These are phyloP conservation scores for Malaclemys terrapin DNA, from an alignment of 2,113 vertebrate species.

Conservation along the genomic window DNA sequence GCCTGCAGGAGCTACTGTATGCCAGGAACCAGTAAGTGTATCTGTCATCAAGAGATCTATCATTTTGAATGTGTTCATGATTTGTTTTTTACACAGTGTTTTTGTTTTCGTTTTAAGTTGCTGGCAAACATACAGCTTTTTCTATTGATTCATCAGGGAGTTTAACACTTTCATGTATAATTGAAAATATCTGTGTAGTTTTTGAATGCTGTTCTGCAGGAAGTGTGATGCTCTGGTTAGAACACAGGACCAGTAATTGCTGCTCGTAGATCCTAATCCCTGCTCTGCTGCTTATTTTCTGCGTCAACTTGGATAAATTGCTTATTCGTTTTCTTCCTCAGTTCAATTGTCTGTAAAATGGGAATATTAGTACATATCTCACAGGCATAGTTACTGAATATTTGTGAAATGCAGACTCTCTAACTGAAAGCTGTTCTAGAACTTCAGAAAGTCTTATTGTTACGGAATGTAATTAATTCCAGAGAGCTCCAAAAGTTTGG, in stretches of 20 bases:
- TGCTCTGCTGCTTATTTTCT: background rate
- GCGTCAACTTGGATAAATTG: background rate
- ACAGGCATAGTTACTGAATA: background rate
- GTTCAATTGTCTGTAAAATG: background rate
- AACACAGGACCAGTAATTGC: background rate
- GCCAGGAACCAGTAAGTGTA: background rate
- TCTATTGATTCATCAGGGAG: background rate
- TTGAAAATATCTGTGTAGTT: background rate
- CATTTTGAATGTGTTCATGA: background rate
- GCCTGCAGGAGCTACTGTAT: background rate
- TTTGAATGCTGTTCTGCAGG: background rate
- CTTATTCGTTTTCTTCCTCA: background rate
- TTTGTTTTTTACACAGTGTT: background rate
- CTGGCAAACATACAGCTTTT: background rate
- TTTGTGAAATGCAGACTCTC: background rate
- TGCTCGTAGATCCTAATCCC: background rate
- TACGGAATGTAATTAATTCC: background rate
- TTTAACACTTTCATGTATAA: background rate
- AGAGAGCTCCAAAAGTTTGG: background rate
- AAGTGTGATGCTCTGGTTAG: background rate
- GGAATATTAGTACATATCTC: background rate
- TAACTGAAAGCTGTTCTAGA: background rate
- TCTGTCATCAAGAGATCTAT: background rate
- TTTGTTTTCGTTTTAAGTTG: background rate
- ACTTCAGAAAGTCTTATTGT: background rate